Evolutionary conservation across 2,113 vertebrate genomes (phyloP), one percentile per base, ranked within the genome.

Genomic region (Lasiurus borealis): DNA sequence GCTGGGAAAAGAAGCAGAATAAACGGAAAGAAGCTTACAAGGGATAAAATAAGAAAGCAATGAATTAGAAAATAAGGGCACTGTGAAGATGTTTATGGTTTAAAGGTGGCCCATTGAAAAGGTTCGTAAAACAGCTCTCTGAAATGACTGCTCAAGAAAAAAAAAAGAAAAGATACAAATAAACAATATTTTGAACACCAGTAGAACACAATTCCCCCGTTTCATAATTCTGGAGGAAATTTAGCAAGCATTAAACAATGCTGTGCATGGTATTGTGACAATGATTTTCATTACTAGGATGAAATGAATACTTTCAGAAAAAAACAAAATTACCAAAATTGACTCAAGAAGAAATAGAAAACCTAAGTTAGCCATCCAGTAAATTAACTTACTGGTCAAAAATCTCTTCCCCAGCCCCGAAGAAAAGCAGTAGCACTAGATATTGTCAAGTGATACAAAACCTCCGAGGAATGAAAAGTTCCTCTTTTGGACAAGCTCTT

Each of bases 11-110:
- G 54, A 81, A 76, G 27, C 23, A 94, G 21, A 48, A 77, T 80
- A 54, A 94, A 81, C 66, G 66, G 57, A 96, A 85, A 90, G 4
- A 88, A 73, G 90, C 7, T 31, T 80, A 40, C 11, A 90, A 88
- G 91, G 52, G 66, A 68, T 73, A 31, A 68, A 48, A 91, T 69
- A n/a, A 85, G 96, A 97, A 36, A 62, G 0, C 13, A 76, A 68
- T 34, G 81, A 82, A 88, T 46, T 44, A 92, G 29, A 69, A 88
- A 91, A 36, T 36, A 75, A 97, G 15, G 31, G 71, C 18, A 52
- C 10, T 1, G 7, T 40, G 48, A 85, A 62, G 16, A 59, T 27
- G 27, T 64, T 72, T 84, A 13, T 34, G 66, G 66, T 46, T 1
- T 54, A 85, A 76, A 86, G 29, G 7, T 5, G 66, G 2, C 54